Base-by-base conservation (phyloP, 2,113 vertebrate genomes). In the Apus apus region DNA sequence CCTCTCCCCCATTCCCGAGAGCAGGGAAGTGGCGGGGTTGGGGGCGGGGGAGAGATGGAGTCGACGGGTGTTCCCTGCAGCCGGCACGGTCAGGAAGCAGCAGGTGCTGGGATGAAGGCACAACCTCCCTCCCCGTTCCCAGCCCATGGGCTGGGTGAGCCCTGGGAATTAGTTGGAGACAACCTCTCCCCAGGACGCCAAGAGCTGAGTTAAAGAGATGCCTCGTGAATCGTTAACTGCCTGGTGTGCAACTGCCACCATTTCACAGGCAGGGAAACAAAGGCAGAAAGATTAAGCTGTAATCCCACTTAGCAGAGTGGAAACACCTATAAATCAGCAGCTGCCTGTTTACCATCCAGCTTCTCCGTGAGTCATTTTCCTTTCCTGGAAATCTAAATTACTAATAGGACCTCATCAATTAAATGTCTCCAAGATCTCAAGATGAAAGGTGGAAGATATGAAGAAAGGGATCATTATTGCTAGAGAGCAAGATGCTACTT, bases 341-440 rank as follows among this genome's bases (percentile, higher is more conserved):
- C 74, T 57, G 56, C 75, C 64, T 61, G 71, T 85, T 94, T 70
- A 58, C 77, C 89, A 77, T 58, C 62, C 46, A 5, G 72, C 74
- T 90, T 4, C 85, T 79, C 89, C 26, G 20, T 90, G 92, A 95
- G 83, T 93, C 94, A 93, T 48, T 70, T 67, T 88, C 90, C 79
- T 77, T 95, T 94, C 94, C 94, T 95, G 93, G 94, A 96, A 96
- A 96, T 91, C 87, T 85, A 64, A 60, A 95, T 95, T 66, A 84
- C 87, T 91, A 89, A 90, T 93, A 87, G 87, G 85, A n/a, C 82
- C 75, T 67, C 75, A n/a, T 45, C 94, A 94, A 91, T 90, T 87
- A 95, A 38, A 34, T 23, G 91, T 78, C 91, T 93, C 19, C 40
- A 2, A 40, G 93, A 85, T 54, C 77, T 45, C 2, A 17, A 96